Evolutionary conservation across 1,140 invertebrate genomes (phyloP).

Genomic region (Drosophila elegans): DNA sequence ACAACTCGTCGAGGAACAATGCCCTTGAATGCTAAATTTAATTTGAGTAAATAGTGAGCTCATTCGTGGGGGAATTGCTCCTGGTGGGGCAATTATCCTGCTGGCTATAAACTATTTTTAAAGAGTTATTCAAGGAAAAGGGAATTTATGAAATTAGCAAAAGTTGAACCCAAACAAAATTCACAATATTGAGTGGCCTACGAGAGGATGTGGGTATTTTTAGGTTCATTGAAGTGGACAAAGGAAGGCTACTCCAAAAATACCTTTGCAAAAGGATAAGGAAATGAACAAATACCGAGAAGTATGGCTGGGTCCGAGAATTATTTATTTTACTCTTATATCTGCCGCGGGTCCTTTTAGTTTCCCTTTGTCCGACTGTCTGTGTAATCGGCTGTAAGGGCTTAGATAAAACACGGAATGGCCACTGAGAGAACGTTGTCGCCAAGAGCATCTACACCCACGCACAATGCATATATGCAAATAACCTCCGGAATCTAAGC

Average conservation of each 20-base stretch:
- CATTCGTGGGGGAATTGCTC: constrained; percentile 6
- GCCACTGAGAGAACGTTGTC: constrained; percentile 31
- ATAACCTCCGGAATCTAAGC: constrained; percentile 4
- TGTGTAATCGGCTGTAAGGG: constrained; percentile 67
- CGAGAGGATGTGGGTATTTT: constrained; percentile 11
- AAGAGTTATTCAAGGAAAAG: constrained; percentile 19
- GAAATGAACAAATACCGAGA: constrained; percentile 37
- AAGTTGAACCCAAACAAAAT: constrained; percentile 40
- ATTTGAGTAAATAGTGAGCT: constrained; percentile 30
- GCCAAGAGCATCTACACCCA: constrained; percentile 18
- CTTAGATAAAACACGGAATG: constrained; percentile 61
- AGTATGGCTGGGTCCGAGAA: constrained; percentile 10
- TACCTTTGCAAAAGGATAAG: constrained; percentile 30
- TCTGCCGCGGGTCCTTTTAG: constrained; percentile 34
- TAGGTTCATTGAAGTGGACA: constrained; percentile 38
- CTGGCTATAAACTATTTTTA: constrained; percentile 26
- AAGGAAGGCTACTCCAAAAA: constrained; percentile 34
- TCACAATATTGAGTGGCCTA: constrained; percentile 20
- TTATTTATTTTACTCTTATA: constrained; percentile 50
- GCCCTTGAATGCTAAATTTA: constrained; percentile 22
- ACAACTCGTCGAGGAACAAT: constrained; percentile 4
- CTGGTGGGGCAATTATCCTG: neutral
- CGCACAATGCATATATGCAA: constrained; percentile 39
- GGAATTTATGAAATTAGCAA: constrained; percentile 68
- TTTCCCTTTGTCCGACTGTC: constrained; percentile 31